phyloP scores from a whole-genome alignment of 2,888 invertebrate genomes.

The Eremobia ochroleuca region DNA sequence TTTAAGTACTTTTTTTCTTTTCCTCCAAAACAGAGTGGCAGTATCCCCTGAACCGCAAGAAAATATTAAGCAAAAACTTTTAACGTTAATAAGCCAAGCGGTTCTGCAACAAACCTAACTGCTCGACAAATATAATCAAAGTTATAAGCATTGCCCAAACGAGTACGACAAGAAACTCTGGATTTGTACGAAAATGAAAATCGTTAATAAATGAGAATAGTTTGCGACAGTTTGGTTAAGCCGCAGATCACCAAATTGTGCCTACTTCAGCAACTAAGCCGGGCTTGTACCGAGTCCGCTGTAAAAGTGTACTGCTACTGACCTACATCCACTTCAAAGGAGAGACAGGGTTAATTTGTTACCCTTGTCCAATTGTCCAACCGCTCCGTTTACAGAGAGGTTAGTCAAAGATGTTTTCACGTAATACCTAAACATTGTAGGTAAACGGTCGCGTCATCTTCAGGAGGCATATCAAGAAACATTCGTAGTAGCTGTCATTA shows the following conservation, averaged over 20 bases:
- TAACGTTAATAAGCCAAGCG: conserved; percentile 50
- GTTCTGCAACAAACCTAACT: conserved; percentile 25
- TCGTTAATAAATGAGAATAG: conserved; percentile 46
- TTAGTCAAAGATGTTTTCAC: conserved; percentile 57
- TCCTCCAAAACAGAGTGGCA: conserved; percentile 41
- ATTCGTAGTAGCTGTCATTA: conserved; percentile 46
- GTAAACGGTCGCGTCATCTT: conserved; percentile 30
- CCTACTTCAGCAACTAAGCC: conserved; percentile 35
- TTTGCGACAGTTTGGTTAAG: conserved; percentile 34
- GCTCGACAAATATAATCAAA: conserved; percentile 36
- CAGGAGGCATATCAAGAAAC: conserved; percentile 47
- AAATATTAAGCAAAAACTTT: conserved; percentile 55
- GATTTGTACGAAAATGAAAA: conserved; percentile 44
- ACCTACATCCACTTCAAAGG: conserved; percentile 60
- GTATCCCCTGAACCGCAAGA: conserved; percentile 22
- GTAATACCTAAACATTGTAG: conserved; percentile 51
- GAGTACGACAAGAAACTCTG: conserved; percentile 28
- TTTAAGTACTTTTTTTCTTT: conserved; percentile 68
- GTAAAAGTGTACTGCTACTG: conserved; percentile 56
- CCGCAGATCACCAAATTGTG: conserved; percentile 44
- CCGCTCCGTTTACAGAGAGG: conserved; percentile 35
- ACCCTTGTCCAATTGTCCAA: conserved; percentile 60
- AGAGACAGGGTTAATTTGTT: conserved; percentile 63
- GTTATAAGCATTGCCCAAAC: conserved; percentile 44
- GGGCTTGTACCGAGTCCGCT: conserved; percentile 32